phyloP scores from a whole-genome alignment of 2,797 vertebrate genomes.

The Kryptolebias ocellatus region DNA sequence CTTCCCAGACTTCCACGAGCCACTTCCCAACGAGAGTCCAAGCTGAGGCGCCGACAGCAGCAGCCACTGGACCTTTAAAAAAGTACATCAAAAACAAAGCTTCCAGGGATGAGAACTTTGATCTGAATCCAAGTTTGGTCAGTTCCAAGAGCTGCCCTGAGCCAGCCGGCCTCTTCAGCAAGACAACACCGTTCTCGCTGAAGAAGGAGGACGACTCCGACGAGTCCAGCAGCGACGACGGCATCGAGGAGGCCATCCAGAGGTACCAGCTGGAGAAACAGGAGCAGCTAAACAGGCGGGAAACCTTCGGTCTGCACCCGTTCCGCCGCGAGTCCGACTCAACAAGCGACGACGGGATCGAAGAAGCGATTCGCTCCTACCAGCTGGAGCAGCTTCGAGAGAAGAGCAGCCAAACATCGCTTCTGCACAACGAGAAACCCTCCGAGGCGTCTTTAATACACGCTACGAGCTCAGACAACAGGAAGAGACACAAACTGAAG shows the following conservation, averaged over 20 bases:
- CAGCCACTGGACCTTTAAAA: constrained; percentile 61
- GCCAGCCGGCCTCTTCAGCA: constrained; percentile 41
- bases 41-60: constrained; percentile 40
- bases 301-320: constrained; percentile 24
- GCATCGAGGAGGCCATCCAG: constrained; percentile 96
- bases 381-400: constrained; percentile 89
- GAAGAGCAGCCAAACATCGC: constrained; percentile 59
- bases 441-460: constrained; percentile 40
- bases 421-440: constrained; percentile 50
- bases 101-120: constrained; percentile 57
- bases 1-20: constrained; percentile 65
- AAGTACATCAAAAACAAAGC: constrained; percentile 75
- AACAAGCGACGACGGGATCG: constrained; percentile 95
- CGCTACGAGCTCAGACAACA: constrained; percentile 62
- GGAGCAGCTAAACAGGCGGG: constrained; percentile 62
- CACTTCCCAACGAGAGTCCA: constrained; percentile 66
- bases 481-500: constrained; percentile 69
- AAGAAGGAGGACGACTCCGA: constrained; percentile 62
- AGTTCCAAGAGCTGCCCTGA: constrained; percentile 42
- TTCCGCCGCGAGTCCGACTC: constrained; percentile 83
- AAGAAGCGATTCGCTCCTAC: constrained; percentile 93
- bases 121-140: constrained; percentile 48
- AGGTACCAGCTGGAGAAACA: constrained; percentile 90
- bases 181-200: constrained; percentile 37
- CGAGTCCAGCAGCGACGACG: constrained; percentile 94